Percentiles rank a stretch among this genome's conserved stretches.
These are phyloP conservation scores for Leptopilina syphax DNA, from an alignment of 2,888 invertebrate genomes.

Conservation along the genomic window DNA sequence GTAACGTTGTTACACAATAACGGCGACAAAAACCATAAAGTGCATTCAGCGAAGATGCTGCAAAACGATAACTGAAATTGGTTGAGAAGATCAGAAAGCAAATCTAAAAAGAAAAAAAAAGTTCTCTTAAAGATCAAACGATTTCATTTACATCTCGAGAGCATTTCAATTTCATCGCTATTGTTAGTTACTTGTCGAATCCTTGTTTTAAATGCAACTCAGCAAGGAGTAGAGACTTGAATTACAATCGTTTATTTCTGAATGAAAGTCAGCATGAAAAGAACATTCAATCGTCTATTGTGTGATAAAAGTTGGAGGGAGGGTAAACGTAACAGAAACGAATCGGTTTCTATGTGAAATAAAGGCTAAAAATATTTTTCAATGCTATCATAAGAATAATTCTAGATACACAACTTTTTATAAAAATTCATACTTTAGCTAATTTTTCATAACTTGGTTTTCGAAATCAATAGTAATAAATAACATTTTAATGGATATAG, in stretches of 20 bases:
- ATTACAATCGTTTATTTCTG: conserved; percentile 29
- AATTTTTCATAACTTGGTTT: too few relatives aligned
- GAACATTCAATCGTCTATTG: conserved; percentile 18
- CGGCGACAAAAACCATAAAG: neutral
- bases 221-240: conserved; percentile 3
- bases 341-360: neutral
- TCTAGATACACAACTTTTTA: too few relatives aligned
- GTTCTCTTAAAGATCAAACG: neutral
- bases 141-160: conserved; percentile 11
- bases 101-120: neutral
- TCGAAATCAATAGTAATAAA: too few relatives aligned
- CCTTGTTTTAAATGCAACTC: conserved; percentile 11
- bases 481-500: too few relatives aligned
- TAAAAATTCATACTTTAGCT: too few relatives aligned
- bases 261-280: conserved; percentile 1
- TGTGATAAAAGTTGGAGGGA: neutral
- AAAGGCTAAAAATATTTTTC: neutral
- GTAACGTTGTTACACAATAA: neutral
- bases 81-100: neutral
- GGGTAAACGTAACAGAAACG: neutral
- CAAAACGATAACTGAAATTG: neutral
- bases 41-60: neutral
- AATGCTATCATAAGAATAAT: neutral
- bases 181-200: conserved; percentile 7
- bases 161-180: neutral